Evolutionary conservation across 1,140 invertebrate species (phyloP).

Genomic region (Sycobia sp.): DNA sequence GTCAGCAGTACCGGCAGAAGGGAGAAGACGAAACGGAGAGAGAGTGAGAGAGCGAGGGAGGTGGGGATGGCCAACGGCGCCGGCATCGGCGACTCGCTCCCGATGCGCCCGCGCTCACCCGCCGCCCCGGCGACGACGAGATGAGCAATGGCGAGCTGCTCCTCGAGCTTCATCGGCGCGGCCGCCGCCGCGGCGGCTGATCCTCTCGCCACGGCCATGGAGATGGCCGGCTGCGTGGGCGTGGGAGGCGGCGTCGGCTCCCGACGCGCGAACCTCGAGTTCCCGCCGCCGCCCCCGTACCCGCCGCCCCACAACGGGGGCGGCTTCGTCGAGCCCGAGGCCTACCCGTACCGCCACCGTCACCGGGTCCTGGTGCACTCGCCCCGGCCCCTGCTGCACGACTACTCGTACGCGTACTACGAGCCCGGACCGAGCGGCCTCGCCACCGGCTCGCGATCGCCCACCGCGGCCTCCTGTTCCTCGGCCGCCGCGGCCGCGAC

Average conservation of each 20-base stretch:
- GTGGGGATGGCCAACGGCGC: too few relatives aligned
- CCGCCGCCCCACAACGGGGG: conserved; percentile 56
- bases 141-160: too few relatives aligned
- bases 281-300: conserved; percentile 64
- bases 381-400: background rate
- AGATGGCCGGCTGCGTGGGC: conserved; percentile 26
- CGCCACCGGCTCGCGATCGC: conserved; percentile 35
- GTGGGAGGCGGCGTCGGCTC: conserved; percentile 6
- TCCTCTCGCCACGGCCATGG: background rate
- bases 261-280: conserved; percentile 57
- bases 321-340: conserved; percentile 32
- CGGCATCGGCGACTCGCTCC: too few relatives aligned
- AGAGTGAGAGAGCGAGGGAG: too few relatives aligned
- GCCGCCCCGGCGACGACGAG: too few relatives aligned
- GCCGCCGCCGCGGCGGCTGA: too few relatives aligned
- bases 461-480: conserved; percentile 43
- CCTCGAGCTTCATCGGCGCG: too few relatives aligned
- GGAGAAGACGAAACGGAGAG: too few relatives aligned
- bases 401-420: conserved; percentile 80
- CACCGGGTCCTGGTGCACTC: conserved; percentile 61
- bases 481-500: conserved; percentile 5
- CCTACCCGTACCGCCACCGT: conserved; percentile 25
- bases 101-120: too few relatives aligned
- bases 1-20: too few relatives aligned
- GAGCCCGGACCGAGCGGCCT: conserved; percentile 68